Percentiles rank a stretch among this genome's conserved stretches.
Conservation (phyloP, 92 coral and sea anemone species). For the Epizoanthus rinbou region DNA sequence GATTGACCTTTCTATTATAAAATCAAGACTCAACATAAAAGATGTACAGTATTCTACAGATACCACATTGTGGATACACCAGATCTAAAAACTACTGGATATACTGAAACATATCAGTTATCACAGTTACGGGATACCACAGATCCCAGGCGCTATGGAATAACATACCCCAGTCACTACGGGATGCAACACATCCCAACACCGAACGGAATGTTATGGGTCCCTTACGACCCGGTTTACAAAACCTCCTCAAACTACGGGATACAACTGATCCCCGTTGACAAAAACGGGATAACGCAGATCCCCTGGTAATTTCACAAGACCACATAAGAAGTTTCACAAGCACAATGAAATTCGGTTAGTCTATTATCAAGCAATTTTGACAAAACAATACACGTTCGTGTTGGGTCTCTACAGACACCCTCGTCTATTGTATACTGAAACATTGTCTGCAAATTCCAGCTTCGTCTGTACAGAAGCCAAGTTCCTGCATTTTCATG, state of each 20-base stretch:
- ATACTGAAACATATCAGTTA: too few species aligned
- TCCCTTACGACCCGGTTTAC: background rate
- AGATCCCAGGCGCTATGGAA: too few species aligned
- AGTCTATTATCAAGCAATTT: background rate
- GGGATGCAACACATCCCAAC: background rate
- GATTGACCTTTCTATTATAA: constrained; percentile 15
- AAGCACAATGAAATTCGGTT: background rate
- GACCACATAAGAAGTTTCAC: background rate
- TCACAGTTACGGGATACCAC: too few species aligned
- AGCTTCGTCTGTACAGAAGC: constrained; percentile 6
- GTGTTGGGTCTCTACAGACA: background rate
- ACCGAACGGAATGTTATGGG: background rate
- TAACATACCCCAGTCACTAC: too few species aligned
- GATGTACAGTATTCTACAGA: too few species aligned
- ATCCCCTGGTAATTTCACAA: background rate
- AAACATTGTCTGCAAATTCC: background rate
- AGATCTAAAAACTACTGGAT: background rate
- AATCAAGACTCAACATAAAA: constrained; percentile 2
- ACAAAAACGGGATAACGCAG: background rate
- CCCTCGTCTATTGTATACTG: background rate
- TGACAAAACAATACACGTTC: background rate
- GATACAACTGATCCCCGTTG: constrained; percentile 2
- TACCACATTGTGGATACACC: too few species aligned
- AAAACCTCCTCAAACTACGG: background rate
- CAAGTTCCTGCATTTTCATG: background rate